These are phyloP conservation scores for Lagocephalus sceleratus DNA, from an alignment of 2,797 vertebrate genomes.

Conservation along the genomic window DNA sequence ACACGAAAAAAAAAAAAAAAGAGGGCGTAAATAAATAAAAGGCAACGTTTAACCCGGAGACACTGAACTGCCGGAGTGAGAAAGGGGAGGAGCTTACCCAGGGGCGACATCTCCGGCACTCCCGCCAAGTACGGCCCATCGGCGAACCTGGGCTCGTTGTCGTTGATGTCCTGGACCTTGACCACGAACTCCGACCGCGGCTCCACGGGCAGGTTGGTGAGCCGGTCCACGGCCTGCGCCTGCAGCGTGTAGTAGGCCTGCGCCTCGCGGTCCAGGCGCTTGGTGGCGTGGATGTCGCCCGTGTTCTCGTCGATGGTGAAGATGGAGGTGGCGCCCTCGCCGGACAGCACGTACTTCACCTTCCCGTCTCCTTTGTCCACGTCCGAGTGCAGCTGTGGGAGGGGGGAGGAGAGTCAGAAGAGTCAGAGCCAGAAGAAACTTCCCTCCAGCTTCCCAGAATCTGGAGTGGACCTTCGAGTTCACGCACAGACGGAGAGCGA, in stretches of 20 bases:
- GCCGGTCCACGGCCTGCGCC: conserved; percentile 88
- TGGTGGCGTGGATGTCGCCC: conserved; percentile 94
- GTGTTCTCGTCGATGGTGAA: conserved; percentile 98
- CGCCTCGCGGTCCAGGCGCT: conserved; percentile 92
- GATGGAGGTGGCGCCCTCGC: conserved; percentile 93
- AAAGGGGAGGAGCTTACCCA: conserved; percentile 76
- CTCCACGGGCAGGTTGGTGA: conserved; percentile 88
- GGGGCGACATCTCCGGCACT: conserved; percentile 94
- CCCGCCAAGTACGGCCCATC: conserved; percentile 92
- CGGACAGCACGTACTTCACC: conserved; percentile 93
- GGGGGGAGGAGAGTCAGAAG: conserved; percentile 4
- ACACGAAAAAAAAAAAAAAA: background rate
- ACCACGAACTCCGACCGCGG: conserved; percentile 92
- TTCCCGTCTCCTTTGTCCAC: conserved; percentile 94
- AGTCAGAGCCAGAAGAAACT: background rate
- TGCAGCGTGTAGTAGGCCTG: conserved; percentile 94
- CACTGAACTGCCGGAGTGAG: background rate
- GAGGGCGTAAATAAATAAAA: background rate
- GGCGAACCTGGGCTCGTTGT: conserved; percentile 94
- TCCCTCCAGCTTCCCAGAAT: no score
- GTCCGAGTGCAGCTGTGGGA: conserved; percentile 92
- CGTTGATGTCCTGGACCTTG: conserved; percentile 98
- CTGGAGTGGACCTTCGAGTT: conserved; percentile 7
- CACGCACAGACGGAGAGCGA: background rate
- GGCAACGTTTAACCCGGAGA: conserved; percentile 20